Base-by-base conservation (phyloP, 2,888 invertebrate genomes). In the Julus scanicus region DNA sequence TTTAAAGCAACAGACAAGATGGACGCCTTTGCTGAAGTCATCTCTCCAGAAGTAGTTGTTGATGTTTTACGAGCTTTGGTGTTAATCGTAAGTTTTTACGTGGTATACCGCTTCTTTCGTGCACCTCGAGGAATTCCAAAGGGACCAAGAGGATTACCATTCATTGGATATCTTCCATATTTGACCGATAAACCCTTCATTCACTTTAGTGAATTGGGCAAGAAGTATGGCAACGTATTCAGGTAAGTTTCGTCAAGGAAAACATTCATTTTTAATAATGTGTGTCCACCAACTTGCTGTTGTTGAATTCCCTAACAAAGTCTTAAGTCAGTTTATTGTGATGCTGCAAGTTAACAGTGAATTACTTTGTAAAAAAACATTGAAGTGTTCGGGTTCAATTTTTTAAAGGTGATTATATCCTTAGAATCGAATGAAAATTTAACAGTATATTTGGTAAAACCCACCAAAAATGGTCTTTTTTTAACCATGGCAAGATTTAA, bases 131-230 rank as follows among this genome's bases (percentile, higher is more conserved):
- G 86, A 44, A 39, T 86, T 48, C 86, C 86, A 17, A 39, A 39
- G n/a, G 86, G 86, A 48, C 86, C 86, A 86, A 29, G 13, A 40
- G 86, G 86, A 48, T 13, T 86, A 15, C 86, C 86, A 48, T 48
- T 86, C 13, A 48, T 86, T 44, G 86, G 86, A 29, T 86, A 44
- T 29, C 39, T 86, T 15, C 49, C 49, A 44, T 86, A 29, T 29
- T 49, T 86, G n/a, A 48, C 40, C 44, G 20, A 86, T 4, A 48
- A 44, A 86, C 86, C 86, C 37, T 57, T n/a, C 6, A 1, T 57
- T 1, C 57, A 57, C 57, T 57, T 57, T 17, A 57, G n/a, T 15
- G 44, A 86, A 86, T 13, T 86, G 15, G 86, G 48, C 2, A 86
- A 48, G 20, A 86, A 86, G 13, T 86, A 86, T 37, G 86, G 86